phyloP scores from a whole-genome alignment of 1,140 invertebrate genomes.

The Lepidurus apus region DNA sequence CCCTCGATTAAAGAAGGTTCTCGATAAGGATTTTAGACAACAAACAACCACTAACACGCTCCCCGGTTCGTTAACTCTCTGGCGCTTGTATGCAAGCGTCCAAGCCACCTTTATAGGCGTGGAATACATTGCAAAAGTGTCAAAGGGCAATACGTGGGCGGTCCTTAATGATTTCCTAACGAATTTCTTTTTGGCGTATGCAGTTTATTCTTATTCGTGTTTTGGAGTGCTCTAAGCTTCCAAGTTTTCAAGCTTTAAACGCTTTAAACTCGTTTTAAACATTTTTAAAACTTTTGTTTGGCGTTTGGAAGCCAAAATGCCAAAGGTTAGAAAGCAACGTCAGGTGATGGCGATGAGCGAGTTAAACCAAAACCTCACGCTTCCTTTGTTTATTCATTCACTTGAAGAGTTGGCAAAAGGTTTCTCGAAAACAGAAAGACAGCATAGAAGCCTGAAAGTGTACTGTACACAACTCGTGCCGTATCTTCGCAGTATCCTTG shows the following conservation, averaged over 20 bases:
- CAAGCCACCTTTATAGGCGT: neutral
- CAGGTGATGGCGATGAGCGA: neutral
- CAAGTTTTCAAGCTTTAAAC: neutral
- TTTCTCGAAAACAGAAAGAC: neutral
- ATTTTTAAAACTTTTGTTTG: neutral
- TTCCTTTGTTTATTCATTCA: constrained; percentile 11
- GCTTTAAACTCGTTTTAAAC: neutral
- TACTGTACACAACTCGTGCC: no score
- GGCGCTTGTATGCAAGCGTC: neutral
- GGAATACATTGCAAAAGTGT: neutral
- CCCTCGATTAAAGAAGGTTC: no score
- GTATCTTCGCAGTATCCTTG: no score
- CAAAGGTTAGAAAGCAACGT: neutral
- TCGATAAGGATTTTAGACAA: neutral
- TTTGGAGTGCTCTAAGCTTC: no score
- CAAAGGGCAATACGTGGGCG: constrained; percentile 1
- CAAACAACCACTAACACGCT: neutral
- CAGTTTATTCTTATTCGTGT: no score
- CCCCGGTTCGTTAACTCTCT: neutral
- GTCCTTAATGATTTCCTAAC: neutral
- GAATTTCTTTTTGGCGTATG: no score
- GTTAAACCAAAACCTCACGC: neutral
- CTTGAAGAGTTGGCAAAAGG: neutral
- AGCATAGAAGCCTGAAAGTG: neutral
- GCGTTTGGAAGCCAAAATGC: neutral